Evolutionary conservation across 2,797 vertebrate species (phyloP).

Genomic region (Pipistrellus nathusii): DNA sequence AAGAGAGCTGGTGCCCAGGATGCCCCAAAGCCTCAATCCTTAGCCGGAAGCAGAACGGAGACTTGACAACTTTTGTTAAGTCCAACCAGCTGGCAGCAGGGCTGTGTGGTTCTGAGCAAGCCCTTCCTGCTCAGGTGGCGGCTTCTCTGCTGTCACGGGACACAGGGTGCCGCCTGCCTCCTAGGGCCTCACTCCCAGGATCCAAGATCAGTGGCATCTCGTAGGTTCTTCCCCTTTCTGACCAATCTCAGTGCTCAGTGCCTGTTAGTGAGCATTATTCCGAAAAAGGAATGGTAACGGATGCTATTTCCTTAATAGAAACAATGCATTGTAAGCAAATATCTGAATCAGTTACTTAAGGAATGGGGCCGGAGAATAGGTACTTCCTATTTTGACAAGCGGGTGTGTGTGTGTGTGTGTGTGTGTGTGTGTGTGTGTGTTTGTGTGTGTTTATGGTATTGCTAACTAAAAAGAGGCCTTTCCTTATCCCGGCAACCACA

Average conservation of each 20-base stretch:
- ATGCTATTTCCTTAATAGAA: background rate
- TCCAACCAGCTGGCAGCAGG: background rate
- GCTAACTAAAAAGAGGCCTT: background rate
- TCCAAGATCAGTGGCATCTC: background rate
- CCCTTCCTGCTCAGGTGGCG: rapidly evolving
- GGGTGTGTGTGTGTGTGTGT: too few relatives aligned
- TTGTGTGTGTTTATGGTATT: background rate
- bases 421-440: too few relatives aligned
- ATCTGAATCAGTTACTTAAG: background rate
- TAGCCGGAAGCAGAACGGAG: background rate
- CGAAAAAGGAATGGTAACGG: background rate
- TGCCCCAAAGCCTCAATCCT: background rate
- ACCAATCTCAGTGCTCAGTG: background rate
- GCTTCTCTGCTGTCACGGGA: background rate
- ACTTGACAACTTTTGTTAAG: background rate
- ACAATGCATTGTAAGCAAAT: background rate
- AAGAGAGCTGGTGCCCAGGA: background rate
- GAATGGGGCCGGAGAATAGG: background rate
- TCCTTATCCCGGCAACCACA: background rate
- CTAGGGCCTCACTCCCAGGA: background rate
- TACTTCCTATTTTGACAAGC: background rate
- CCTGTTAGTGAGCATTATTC: background rate
- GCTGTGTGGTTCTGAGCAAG: background rate
- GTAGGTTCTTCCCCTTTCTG: background rate
- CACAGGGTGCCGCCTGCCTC: background rate